Evolutionary conservation across 2,797 vertebrate genomes (phyloP).

Genomic region (Oreochromis grahami): DNA sequence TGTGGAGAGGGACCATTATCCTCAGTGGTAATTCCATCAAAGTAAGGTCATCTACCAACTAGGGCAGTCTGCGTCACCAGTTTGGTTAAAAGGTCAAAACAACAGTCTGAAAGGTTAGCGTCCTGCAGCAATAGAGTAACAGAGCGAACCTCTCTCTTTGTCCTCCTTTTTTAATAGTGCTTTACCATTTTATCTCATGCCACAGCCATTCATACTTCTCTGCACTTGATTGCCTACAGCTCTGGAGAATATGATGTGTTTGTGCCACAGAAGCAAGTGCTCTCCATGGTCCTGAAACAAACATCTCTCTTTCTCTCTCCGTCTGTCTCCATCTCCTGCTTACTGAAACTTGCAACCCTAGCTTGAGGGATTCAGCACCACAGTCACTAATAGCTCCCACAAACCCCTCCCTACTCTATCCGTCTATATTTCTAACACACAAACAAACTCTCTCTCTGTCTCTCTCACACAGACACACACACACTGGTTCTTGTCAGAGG

Average conservation of each 20-base stretch:
- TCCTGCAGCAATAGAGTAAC: constrained; percentile 51
- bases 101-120: constrained; percentile 67
- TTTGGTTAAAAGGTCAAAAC: constrained; percentile 72
- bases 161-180: constrained; percentile 15
- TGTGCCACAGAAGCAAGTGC: constrained; percentile 8
- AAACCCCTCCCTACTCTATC: constrained; percentile 43
- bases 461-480: background rate
- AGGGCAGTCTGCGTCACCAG: constrained; percentile 52
- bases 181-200: constrained; percentile 30
- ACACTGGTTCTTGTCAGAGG: constrained; percentile 53
- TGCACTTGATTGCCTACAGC: constrained; percentile 17
- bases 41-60: constrained; percentile 69
- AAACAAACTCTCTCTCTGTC: background rate
- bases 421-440: constrained; percentile 31
- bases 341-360: constrained; percentile 39
- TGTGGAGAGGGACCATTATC: constrained; percentile 26
- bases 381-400: constrained; percentile 41
- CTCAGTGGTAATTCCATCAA: constrained; percentile 70
- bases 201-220: constrained; percentile 18
- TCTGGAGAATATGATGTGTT: background rate
- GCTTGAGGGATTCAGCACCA: constrained; percentile 47
- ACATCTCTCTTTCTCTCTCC: background rate
- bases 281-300: constrained; percentile 58
- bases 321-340: constrained; percentile 1
- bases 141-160: constrained; percentile 1